These are phyloP conservation scores for Manduca sexta DNA, from an alignment of 1,140 invertebrate genomes.

Conservation along the genomic window DNA sequence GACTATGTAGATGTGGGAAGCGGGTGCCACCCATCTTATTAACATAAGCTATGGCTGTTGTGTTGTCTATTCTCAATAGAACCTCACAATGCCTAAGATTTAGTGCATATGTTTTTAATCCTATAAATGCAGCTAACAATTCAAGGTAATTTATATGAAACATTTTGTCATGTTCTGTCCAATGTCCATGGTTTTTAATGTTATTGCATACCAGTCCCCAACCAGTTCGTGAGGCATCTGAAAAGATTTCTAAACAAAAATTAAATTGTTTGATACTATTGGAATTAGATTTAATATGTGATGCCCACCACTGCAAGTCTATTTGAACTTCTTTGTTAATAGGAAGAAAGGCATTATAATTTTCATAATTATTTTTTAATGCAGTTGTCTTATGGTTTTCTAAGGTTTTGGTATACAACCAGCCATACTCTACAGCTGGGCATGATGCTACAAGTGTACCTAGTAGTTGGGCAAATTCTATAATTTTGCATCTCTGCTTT, in stretches of 20 bases:
- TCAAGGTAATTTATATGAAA: background rate
- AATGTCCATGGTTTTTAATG: background rate
- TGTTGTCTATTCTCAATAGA: background rate
- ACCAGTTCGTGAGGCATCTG: conserved; percentile 11
- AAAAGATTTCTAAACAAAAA: conserved; percentile 10
- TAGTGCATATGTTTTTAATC: background rate
- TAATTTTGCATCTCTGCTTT: conserved; percentile 2
- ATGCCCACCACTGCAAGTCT: background rate
- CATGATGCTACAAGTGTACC: conserved; percentile 11
- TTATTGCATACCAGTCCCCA: conserved; percentile 9
- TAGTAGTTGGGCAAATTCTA: conserved; percentile 8
- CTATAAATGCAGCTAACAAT: background rate
- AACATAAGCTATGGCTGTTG: background rate
- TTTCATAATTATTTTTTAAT: conserved; percentile 15
- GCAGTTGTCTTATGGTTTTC: conserved; percentile 7
- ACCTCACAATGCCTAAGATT: background rate
- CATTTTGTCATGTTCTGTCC: background rate
- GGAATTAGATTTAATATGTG: background rate
- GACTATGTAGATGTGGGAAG: background rate
- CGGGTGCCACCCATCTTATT: background rate
- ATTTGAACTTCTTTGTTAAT: too few relatives aligned
- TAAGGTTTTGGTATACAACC: conserved; percentile 11
- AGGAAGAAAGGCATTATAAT: background rate
- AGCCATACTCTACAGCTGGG: conserved; percentile 9
- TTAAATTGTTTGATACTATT: background rate